A percentile compares a stretch with the other conserved stretches of the same genome.
These are phyloP conservation scores for Poeciliopsis retropinna DNA, from an alignment of 2,113 vertebrate genomes.

Conservation along the genomic window DNA sequence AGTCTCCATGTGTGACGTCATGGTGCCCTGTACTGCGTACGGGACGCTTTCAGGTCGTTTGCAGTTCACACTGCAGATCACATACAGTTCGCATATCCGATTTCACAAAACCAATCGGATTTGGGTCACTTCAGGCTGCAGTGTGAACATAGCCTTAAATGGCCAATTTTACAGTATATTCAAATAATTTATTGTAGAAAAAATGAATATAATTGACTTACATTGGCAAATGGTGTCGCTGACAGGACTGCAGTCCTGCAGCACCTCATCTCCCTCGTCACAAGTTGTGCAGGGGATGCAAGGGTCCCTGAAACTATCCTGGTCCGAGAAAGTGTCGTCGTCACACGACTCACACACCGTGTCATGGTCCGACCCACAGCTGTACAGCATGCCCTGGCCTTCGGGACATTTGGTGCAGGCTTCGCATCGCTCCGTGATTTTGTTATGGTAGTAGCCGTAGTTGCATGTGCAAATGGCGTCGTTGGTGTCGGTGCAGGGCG, in stretches of 20 bases:
- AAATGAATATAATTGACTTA: conserved; percentile 57
- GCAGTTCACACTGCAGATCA: no score
- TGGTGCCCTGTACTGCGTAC: no score
- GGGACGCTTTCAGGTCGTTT: no score
- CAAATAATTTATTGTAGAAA: background rate
- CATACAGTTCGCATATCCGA: no score
- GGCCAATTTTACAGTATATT: background rate
- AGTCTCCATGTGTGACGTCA: no score
- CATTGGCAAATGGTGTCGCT: conserved; percentile 85
- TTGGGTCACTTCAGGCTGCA: no score
- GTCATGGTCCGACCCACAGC: conserved; percentile 83
- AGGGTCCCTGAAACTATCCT: conserved; percentile 90
- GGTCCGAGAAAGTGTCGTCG: conserved; percentile 88
- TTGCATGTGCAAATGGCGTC: conserved; percentile 90
- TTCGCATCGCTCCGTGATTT: conserved; percentile 69
- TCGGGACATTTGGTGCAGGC: conserved; percentile 85
- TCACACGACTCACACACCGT: conserved; percentile 89
- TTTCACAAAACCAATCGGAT: no score
- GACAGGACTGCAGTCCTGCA: conserved; percentile 79
- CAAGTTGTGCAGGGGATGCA: conserved; percentile 93
- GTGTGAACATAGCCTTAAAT: no score
- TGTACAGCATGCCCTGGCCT: conserved; percentile 85
- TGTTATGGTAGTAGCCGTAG: conserved; percentile 85
- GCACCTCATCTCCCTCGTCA: conserved; percentile 81
- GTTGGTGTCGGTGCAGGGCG: conserved; percentile 91